These are phyloP conservation scores for Tadarida brasiliensis DNA, from an alignment of 2,797 vertebrate genomes.

Conservation along the genomic window DNA sequence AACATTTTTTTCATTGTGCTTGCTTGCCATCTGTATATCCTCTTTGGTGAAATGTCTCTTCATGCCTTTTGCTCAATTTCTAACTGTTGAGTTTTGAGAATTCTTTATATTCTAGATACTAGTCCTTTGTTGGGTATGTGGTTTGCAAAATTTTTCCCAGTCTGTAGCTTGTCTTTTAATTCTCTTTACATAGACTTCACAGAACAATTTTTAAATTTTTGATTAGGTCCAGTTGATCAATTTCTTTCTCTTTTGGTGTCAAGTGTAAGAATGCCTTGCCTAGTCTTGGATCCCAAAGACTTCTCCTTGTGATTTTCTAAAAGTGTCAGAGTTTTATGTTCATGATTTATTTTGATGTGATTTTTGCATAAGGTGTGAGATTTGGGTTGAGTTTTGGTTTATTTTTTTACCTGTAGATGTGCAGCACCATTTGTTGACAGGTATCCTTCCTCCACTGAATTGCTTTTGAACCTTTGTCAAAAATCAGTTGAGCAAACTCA, in stretches of 20 bases:
- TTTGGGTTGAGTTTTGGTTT: not conserved
- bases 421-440: not conserved
- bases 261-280: not conserved
- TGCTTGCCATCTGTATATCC: not conserved
- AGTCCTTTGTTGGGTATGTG: not conserved
- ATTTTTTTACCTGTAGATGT: not conserved
- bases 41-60: conserved; percentile 5
- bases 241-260: not conserved
- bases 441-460: not conserved
- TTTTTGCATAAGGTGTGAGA: not conserved
- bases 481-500: not conserved
- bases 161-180: not conserved
- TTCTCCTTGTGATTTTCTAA: not conserved
- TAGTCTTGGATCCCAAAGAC: not conserved
- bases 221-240: not conserved
- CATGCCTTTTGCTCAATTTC: not conserved
- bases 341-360: not conserved
- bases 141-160: not conserved
- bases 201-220: not conserved
- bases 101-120: not conserved
- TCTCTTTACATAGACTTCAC: not conserved
- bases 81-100: conserved; percentile 29
- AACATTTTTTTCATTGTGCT: not conserved
- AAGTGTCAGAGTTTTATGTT: conserved; percentile 16
- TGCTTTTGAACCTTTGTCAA: not conserved